phyloP scores from a whole-genome alignment of 2,888 invertebrate genomes.

The Napeogenes sylphis region DNA sequence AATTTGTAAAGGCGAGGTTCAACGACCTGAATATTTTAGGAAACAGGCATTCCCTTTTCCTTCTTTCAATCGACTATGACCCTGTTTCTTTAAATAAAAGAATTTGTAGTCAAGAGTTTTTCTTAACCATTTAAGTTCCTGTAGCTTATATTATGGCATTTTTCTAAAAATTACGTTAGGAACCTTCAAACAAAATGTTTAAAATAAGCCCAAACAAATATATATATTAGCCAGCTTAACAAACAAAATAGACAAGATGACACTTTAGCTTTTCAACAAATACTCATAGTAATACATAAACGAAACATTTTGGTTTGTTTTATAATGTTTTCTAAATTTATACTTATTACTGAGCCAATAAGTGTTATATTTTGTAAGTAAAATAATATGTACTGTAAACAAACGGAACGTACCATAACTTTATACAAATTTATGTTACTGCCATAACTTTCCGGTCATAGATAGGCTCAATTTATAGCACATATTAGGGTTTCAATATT shows the following conservation, averaged over 20 bases:
- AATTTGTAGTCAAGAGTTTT: conserved; percentile 39
- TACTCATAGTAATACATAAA: too few species aligned
- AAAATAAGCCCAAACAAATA: background rate
- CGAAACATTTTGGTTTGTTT: too few species aligned
- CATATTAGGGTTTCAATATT: conserved; percentile 46
- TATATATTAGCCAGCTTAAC: too few species aligned
- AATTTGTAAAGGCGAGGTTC: conserved; percentile 42
- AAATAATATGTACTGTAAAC: too few species aligned
- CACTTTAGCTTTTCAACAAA: too few species aligned
- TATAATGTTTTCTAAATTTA: too few species aligned
- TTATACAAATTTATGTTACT: conserved; percentile 50
- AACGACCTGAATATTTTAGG: conserved; percentile 46
- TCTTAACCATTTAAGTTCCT: conserved; percentile 12
- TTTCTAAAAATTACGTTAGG: background rate
- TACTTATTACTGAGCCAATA: too few species aligned
- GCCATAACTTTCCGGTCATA: conserved; percentile 57
- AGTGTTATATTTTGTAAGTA: too few species aligned
- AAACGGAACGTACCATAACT: too few species aligned
- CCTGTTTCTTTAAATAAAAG: conserved; percentile 52
- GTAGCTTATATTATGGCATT: conserved; percentile 1
- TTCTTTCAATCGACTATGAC: conserved; percentile 50
- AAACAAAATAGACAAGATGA: too few species aligned
- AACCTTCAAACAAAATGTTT: too few species aligned
- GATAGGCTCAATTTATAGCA: conserved; percentile 54
- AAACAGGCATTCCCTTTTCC: conserved; percentile 45